These are phyloP conservation scores for Aythya baeri DNA, from an alignment of 2,113 vertebrate genomes.

Conservation along the genomic window DNA sequence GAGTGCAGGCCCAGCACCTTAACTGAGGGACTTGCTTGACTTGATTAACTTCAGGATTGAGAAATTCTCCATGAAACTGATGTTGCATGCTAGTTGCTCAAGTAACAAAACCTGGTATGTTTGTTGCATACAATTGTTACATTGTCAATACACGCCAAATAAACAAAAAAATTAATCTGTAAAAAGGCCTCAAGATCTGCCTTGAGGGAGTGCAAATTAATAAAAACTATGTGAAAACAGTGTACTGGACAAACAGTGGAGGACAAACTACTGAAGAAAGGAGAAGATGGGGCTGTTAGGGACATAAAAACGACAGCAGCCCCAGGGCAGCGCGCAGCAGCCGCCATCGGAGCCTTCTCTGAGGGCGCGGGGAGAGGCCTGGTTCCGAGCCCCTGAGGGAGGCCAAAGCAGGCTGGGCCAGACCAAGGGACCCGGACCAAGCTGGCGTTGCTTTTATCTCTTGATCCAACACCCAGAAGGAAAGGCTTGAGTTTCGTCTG, in stretches of 20 bases:
- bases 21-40: not conserved
- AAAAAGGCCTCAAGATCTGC: not conserved
- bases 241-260: not conserved
- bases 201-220: not conserved
- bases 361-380: not conserved
- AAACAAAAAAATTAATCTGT: not conserved
- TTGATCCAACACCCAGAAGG: not conserved
- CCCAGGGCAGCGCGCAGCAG: not conserved
- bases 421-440: not conserved
- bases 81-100: not conserved
- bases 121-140: not conserved
- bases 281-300: not conserved
- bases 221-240: not conserved
- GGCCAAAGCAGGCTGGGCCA: too few species aligned
- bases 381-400: not conserved
- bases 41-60: not conserved
- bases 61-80: not conserved
- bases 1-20: not conserved
- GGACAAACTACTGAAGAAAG: not conserved
- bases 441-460: not conserved
- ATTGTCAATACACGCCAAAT: not conserved
- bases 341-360: fast-evolving
- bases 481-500: not conserved
- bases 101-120: not conserved
- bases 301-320: not conserved